Evolutionary conservation across 2,113 vertebrate genomes (phyloP).

Genomic region (Ahaetulla prasina): DNA sequence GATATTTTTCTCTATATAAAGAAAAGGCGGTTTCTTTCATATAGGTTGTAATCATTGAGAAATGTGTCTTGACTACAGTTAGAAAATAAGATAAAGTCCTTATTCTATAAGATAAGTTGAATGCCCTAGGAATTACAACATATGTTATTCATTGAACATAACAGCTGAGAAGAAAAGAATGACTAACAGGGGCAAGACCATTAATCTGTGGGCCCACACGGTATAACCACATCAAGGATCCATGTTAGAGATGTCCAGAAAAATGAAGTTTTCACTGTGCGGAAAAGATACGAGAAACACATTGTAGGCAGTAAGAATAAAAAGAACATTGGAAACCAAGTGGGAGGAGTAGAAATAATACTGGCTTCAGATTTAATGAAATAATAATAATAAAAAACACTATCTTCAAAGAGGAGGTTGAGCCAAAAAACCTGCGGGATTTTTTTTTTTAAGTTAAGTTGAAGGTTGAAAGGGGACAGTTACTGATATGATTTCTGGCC

Average conservation of each 20-base stretch:
- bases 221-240: neutral
- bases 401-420: slow-evolving; percentile 21
- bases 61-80: neutral
- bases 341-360: slow-evolving; percentile 17
- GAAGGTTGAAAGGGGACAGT: slow-evolving; percentile 25
- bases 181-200: neutral
- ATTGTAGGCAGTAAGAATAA: slow-evolving; percentile 17
- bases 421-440: slow-evolving; percentile 22
- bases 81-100: neutral
- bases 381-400: neutral
- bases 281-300: slow-evolving; percentile 19
- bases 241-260: neutral
- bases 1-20: slow-evolving; percentile 5
- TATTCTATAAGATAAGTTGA: neutral
- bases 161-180: neutral
- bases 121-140: neutral
- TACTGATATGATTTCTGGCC: slow-evolving; percentile 29
- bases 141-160: neutral
- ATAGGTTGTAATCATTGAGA: neutral
- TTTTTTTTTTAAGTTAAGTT: slow-evolving; percentile 37
- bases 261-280: neutral
- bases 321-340: slow-evolving; percentile 32
- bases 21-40: slow-evolving; percentile 4
- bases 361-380: neutral
- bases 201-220: neutral